A percentile compares a stretch with the other conserved stretches of the same genome.
These are phyloP conservation scores for Idaea aversata DNA, from an alignment of 2,888 invertebrate genomes.

Conservation along the genomic window DNA sequence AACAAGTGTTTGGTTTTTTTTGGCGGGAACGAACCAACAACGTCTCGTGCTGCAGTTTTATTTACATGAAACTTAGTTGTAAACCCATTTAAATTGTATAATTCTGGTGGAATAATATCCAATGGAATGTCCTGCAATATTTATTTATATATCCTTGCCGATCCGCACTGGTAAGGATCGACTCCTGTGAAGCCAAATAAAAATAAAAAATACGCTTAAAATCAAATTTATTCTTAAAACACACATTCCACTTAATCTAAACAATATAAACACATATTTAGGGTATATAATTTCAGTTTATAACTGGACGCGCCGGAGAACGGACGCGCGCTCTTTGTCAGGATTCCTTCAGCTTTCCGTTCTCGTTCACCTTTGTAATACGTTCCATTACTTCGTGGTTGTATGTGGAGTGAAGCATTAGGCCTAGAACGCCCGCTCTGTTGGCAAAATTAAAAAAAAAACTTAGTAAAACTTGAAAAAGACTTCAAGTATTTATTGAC, in stretches of 20 bases:
- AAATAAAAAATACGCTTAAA: neutral
- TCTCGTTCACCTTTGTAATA: constrained; percentile 65
- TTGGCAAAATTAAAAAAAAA: constrained; percentile 15
- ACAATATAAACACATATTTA: neutral
- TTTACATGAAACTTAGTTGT: too few species aligned
- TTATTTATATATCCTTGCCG: too few species aligned
- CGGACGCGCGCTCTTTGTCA: constrained; percentile 42
- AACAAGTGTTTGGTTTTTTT: too few species aligned
- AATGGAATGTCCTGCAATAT: too few species aligned
- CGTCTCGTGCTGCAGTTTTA: too few species aligned
- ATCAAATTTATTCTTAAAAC: constrained; percentile 12
- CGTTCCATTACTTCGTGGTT: constrained; percentile 94
- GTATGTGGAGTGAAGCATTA: constrained; percentile 98
- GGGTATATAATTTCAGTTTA: neutral
- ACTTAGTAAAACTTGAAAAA: too few species aligned
- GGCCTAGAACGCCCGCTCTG: constrained; percentile 94
- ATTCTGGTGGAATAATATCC: too few species aligned
- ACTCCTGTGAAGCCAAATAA: too few species aligned
- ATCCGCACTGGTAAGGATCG: too few species aligned
- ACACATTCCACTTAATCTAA: neutral
- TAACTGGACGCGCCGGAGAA: neutral
- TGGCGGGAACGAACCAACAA: too few species aligned
- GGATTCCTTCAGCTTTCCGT: constrained; percentile 65
- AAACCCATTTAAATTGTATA: too few species aligned
- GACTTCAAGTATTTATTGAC: too few species aligned